phyloP scores from a whole-genome alignment of 1,140 invertebrate genomes.

The Cydia pomonella region DNA sequence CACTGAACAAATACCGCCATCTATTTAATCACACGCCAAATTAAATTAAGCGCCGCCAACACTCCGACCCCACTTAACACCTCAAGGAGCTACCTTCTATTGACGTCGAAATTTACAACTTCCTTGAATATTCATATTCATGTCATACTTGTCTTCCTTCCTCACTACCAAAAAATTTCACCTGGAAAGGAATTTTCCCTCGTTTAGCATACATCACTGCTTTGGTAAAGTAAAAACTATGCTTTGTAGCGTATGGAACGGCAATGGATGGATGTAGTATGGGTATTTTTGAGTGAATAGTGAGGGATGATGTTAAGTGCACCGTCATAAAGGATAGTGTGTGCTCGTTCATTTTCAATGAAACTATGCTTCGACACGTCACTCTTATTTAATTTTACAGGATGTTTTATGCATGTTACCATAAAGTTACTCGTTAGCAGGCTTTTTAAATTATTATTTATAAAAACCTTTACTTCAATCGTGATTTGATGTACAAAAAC shows the following conservation, averaged over 20 bases:
- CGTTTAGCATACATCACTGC: background rate
- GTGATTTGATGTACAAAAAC: too few species aligned
- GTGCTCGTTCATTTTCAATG: conserved; percentile 25
- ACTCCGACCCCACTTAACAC: background rate
- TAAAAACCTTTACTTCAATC: too few species aligned
- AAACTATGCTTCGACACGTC: conserved; percentile 1
- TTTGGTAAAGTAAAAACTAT: background rate
- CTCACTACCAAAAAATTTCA: background rate
- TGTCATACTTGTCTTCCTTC: conserved; percentile 24
- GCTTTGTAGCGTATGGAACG: background rate
- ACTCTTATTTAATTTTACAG: conserved; percentile 32
- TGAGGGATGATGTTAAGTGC: background rate
- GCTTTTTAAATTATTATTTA: too few species aligned
- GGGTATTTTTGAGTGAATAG: background rate
- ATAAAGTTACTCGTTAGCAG: too few species aligned
- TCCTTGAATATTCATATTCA: conserved; percentile 27
- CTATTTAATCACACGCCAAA: background rate
- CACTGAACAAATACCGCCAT: background rate
- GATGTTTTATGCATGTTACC: conserved; percentile 36
- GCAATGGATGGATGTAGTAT: background rate
- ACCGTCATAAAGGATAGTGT: conserved; percentile 15
- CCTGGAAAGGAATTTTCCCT: background rate
- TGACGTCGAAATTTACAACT: conserved; percentile 19
- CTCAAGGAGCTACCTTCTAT: conserved; percentile 23
- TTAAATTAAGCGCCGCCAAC: conserved; percentile 4